Percentiles rank a stretch among this genome's conserved stretches.
Evolutionary conservation across 2,113 vertebrate species (phyloP).

Genomic region (Microtus montanus): DNA sequence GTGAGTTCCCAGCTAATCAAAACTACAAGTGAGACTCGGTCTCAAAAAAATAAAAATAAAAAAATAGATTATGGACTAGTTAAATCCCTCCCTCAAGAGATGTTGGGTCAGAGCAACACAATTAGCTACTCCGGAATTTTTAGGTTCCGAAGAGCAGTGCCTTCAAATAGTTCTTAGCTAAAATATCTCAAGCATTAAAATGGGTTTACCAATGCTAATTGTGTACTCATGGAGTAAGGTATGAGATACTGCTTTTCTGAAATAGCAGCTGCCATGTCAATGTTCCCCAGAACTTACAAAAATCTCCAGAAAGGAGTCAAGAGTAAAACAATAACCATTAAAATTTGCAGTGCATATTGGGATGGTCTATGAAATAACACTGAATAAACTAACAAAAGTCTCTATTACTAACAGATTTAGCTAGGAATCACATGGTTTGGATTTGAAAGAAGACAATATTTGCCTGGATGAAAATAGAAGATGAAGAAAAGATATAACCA

Average conservation of each 20-base stretch:
- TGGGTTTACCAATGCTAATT: background rate
- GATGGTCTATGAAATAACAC: background rate
- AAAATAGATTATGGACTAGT: background rate
- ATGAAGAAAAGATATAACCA: background rate
- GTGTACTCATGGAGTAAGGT: background rate
- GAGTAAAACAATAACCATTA: background rate
- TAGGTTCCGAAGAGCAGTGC: background rate
- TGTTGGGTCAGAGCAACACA: background rate
- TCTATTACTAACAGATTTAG: background rate
- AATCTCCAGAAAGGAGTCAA: background rate
- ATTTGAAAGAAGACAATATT: background rate
- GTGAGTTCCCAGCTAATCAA: background rate
- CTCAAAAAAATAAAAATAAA: background rate
- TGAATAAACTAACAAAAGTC: slow-evolving; percentile 17
- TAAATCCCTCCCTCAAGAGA: background rate
- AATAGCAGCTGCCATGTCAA: background rate
- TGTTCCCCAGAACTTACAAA: background rate
- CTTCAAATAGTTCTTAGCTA: slow-evolving; percentile 28
- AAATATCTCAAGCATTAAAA: slow-evolving; percentile 25
- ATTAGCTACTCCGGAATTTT: background rate
- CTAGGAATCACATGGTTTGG: slow-evolving; percentile 12
- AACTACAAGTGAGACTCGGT: background rate
- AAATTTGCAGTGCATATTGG: background rate
- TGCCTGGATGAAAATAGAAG: slow-evolving; percentile 12
- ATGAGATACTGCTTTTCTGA: background rate